Base-by-base conservation (phyloP, 2,888 invertebrate genomes). In the Cenopis cana region DNA sequence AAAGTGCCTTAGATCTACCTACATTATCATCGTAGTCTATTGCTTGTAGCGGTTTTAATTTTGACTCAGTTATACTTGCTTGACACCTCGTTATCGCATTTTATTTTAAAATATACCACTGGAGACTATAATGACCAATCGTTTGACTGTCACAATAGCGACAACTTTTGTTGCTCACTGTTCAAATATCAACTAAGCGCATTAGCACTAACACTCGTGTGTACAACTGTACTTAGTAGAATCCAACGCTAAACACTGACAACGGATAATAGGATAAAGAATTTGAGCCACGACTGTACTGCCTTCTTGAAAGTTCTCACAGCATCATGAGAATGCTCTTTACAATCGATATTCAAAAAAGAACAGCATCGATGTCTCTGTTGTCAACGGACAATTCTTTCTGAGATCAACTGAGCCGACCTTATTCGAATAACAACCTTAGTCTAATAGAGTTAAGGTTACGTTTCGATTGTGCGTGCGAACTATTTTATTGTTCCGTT, bases 261-360 rank as follows among this genome's bases (percentile, higher is more conserved):
- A 85, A n/a, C 62, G 86, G 87, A 78, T 77, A 77, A 90, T 89
- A 83, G 88, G 78, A 76, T 75, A 83, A 88, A 85, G 89, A 89
- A 89, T 89, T 86, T 85, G 85, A 87, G 88, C 83, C 81, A 82
- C 85, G 88, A 83, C 85, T 85, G 88, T 88, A 85, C 86, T 77
- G 52, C 73, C 65, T 71, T 76, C 82, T 85, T 82, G 86, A 87
- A 87, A 88, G 88, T 92, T 93, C 93, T 91, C 93, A 93, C 91
- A 88, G 86, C 87, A 75, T 81, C 89, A 91, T 91, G 91, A 91
- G 92, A 91, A 90, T 88, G 90, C 89, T 91, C 89, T 91, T 91
- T 90, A 92, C 89, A 91, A 91, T 91, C 93, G 91, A 93, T 91
- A 92, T 91, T 90, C 85, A 90, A 93, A 93, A 93, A 93, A 90